Evolutionary conservation across 2,797 vertebrate genomes (phyloP).

Genomic region (Delichon dasypus): DNA sequence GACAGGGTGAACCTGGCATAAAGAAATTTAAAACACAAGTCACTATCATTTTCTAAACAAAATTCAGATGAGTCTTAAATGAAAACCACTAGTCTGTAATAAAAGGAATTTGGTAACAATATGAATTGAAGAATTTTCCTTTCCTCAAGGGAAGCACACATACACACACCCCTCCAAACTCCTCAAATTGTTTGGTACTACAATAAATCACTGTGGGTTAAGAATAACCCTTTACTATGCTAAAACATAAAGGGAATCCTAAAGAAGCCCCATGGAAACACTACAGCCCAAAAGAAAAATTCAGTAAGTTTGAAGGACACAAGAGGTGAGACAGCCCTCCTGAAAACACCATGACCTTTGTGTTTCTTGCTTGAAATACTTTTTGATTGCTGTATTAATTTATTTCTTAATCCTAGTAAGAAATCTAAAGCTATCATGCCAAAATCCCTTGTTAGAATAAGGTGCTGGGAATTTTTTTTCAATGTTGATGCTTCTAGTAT

Average conservation of each 20-base stretch:
- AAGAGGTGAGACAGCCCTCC: background rate
- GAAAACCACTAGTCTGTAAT: background rate
- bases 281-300: background rate
- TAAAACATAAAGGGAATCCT: background rate
- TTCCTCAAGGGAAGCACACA: background rate
- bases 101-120: background rate
- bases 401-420: background rate
- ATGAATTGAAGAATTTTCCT: background rate
- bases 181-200: background rate
- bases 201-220: background rate
- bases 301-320: background rate
- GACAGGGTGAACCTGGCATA: background rate
- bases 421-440: background rate
- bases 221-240: background rate
- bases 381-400: background rate
- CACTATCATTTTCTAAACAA: background rate
- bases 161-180: background rate
- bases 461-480: background rate
- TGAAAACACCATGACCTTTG: background rate
- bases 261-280: background rate
- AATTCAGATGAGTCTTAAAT: background rate
- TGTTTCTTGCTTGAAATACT: background rate
- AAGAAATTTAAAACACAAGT: background rate
- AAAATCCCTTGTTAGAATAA: background rate
- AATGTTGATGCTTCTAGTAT: background rate